Conservation (phyloP, 2,888 invertebrate genomes). For the Hybos culiciformis region DNA sequence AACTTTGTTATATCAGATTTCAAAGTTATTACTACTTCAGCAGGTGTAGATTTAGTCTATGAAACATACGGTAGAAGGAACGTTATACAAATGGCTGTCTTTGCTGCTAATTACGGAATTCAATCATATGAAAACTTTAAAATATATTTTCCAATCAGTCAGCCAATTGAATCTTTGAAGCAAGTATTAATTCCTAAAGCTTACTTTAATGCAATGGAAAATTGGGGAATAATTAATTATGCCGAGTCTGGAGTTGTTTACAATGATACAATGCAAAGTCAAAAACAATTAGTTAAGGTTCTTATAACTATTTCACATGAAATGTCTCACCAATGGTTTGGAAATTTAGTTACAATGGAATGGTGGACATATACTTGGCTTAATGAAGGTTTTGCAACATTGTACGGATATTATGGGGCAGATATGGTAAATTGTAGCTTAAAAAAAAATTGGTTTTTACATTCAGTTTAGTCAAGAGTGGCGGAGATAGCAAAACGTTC, state of each 20-base stretch:
- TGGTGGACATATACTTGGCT: slow-evolving; percentile 56
- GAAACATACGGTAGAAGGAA: neutral
- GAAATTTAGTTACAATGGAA: slow-evolving; percentile 48
- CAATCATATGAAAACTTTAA: slow-evolving; percentile 17
- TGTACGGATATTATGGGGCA: slow-evolving; percentile 8
- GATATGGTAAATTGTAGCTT: slow-evolving; percentile 9
- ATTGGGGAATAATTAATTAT: slow-evolving; percentile 55
- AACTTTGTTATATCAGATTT: slow-evolving; percentile 53
- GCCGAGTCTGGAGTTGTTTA: slow-evolving; percentile 11
- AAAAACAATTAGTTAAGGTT: slow-evolving; percentile 20
- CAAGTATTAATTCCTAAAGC: slow-evolving; percentile 63
- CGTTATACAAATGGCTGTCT: slow-evolving; percentile 43
- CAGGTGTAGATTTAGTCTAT: slow-evolving; percentile 3
- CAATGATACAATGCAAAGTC: neutral
- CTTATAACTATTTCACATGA: slow-evolving; percentile 40
- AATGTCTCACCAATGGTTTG: slow-evolving; percentile 58
- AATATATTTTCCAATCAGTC: slow-evolving; percentile 21
- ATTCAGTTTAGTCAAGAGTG: too few species aligned
- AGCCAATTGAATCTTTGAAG: slow-evolving; percentile 18
- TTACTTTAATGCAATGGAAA: slow-evolving; percentile 59
- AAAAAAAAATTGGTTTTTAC: too few species aligned
- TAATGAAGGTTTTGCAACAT: slow-evolving; percentile 49
- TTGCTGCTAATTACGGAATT: slow-evolving; percentile 31
- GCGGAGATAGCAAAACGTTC: too few species aligned
- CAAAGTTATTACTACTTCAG: slow-evolving; percentile 1